Conservation (phyloP, 2,888 invertebrate species). For the Trachelus tabidus region DNA sequence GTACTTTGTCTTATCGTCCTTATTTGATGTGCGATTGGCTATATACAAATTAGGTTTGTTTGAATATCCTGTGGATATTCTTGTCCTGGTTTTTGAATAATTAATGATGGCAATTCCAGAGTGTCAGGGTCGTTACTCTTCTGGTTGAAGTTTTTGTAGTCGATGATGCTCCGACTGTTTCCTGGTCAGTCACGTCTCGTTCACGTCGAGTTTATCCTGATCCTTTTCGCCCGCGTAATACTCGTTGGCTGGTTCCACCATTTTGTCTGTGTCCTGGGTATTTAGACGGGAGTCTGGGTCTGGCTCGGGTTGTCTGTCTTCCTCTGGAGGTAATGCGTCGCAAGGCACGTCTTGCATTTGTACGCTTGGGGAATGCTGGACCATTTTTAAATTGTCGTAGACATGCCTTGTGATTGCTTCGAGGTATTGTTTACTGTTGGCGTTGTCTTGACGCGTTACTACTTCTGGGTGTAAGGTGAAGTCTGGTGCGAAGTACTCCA, state of each 20-base stretch:
- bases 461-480: slow-evolving; percentile 96
- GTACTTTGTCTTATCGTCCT: neutral
- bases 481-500: slow-evolving; percentile 98
- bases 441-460: slow-evolving; percentile 87
- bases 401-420: slow-evolving; percentile 91
- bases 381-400: slow-evolving; percentile 93
- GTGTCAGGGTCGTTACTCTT: neutral
- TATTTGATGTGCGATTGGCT: neutral
- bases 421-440: slow-evolving; percentile 94
- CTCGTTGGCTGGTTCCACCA: slow-evolving; percentile 86
- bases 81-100: neutral
- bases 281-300: slow-evolving; percentile 86
- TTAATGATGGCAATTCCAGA: neutral
- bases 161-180: neutral
- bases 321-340: slow-evolving; percentile 81
- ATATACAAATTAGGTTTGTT: neutral
- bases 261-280: slow-evolving; percentile 83
- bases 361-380: slow-evolving; percentile 93
- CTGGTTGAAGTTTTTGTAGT: neutral
- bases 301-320: slow-evolving; percentile 78
- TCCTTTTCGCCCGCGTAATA: slow-evolving; percentile 93
- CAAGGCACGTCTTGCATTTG: slow-evolving; percentile 97
- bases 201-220: slow-evolving; percentile 78
- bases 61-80: neutral
- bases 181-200: neutral